A percentile compares a stretch with the other conserved stretches of the same genome.
These are phyloP conservation scores for Tetramorium simillimum DNA, from an alignment of 1,140 invertebrate genomes.

Conservation along the genomic window DNA sequence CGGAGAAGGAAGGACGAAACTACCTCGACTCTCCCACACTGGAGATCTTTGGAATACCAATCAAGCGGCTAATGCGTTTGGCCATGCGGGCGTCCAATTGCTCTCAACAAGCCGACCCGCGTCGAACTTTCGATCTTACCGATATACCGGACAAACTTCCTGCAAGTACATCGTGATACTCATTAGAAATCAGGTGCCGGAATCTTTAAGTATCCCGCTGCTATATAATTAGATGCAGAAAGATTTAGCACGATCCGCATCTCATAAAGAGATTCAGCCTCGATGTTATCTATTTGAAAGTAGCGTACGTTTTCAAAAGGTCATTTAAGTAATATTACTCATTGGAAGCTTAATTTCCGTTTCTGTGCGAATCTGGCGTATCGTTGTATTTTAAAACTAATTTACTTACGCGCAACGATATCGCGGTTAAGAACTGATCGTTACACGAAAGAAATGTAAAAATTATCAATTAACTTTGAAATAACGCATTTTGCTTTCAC, in stretches of 20 bases:
- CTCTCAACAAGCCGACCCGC: conserved; percentile 65
- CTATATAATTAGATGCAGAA: background rate
- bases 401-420: background rate
- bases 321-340: background rate
- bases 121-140: conserved; percentile 55
- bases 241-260: background rate
- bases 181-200: conserved; percentile 13
- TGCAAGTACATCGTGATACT: background rate
- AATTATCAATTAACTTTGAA: background rate
- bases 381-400: background rate
- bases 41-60: conserved; percentile 82
- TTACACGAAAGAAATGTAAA: background rate
- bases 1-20: conserved; percentile 37
- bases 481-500: background rate
- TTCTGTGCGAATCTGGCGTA: background rate
- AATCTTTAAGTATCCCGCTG: background rate
- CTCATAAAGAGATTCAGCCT: background rate
- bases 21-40: conserved; percentile 70
- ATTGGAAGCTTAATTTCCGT: background rate
- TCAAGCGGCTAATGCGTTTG: conserved; percentile 81
- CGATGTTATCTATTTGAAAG: background rate
- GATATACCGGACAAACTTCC: conserved; percentile 39
- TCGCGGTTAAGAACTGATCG: background rate
- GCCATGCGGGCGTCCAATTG: conserved; percentile 82
- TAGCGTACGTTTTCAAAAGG: background rate